These are phyloP conservation scores for Calameuta pallipes DNA, from an alignment of 2,888 invertebrate genomes.

Conservation along the genomic window DNA sequence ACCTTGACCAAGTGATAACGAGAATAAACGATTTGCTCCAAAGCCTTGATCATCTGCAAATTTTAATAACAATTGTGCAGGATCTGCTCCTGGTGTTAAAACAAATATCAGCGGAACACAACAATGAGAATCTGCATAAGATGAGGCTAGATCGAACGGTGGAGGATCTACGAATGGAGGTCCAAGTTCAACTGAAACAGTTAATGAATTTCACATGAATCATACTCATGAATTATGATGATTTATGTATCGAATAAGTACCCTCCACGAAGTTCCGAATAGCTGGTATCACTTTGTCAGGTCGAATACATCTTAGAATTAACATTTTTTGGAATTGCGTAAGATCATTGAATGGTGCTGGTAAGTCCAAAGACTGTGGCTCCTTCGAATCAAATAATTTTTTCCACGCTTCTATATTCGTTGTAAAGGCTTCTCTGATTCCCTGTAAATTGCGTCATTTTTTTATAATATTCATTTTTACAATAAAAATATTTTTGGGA, in stretches of 20 bases:
- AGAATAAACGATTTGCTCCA: conserved; percentile 79
- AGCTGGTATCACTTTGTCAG: conserved; percentile 88
- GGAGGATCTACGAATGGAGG: conserved; percentile 88
- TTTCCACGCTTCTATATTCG: conserved; percentile 76
- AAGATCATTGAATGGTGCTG: conserved; percentile 78
- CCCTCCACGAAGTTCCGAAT: conserved; percentile 78
- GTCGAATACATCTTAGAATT: conserved; percentile 83
- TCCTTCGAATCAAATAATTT: conserved; percentile 78
- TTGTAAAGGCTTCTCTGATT: conserved; percentile 74
- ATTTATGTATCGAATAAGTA: conserved; percentile 46
- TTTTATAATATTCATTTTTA: too few species aligned
- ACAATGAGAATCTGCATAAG: conserved; percentile 87
- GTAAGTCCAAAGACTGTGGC: conserved; percentile 79
- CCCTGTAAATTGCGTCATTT: conserved; percentile 62
- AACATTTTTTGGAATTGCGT: conserved; percentile 80
- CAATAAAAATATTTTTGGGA: neutral
- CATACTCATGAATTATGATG: conserved; percentile 10
- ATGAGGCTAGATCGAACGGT: conserved; percentile 86
- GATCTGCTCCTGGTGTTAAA: conserved; percentile 93
- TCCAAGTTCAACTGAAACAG: conserved; percentile 75
- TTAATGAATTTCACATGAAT: neutral
- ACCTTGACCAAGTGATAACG: conserved; percentile 89
- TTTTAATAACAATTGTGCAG: conserved; percentile 87
- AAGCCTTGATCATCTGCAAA: conserved; percentile 94
- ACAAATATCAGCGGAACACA: conserved; percentile 92